A percentile compares a stretch with the other conserved stretches of the same genome.
Evolutionary conservation across 2,888 invertebrate species (phyloP).

Genomic region (Cheilosia pagana): DNA sequence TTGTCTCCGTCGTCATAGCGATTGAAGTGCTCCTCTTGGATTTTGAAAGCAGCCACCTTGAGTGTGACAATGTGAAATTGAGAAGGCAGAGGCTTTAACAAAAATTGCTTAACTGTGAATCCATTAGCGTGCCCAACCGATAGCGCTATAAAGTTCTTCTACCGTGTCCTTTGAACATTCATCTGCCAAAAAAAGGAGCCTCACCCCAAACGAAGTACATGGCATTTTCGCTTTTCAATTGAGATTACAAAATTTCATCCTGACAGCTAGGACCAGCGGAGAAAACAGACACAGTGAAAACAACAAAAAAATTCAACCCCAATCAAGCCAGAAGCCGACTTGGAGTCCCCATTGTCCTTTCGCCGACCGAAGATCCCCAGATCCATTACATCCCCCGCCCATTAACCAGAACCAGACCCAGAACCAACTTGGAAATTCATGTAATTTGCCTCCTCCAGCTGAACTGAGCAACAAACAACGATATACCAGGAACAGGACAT

Average conservation of each 20-base stretch:
- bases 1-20: slow-evolving; percentile 3
- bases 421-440: slow-evolving; percentile 46
- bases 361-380: slow-evolving; percentile 4
- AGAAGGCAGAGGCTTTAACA: slow-evolving; percentile 14
- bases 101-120: slow-evolving; percentile 23
- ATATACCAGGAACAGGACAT: slow-evolving; percentile 3
- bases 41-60: slow-evolving; percentile 30
- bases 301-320: slow-evolving; percentile 38
- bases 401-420: neutral
- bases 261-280: slow-evolving; percentile 6
- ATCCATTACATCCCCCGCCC: slow-evolving; percentile 9
- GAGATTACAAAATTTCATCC: slow-evolving; percentile 55
- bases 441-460: slow-evolving; percentile 40
- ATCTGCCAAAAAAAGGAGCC: slow-evolving; percentile 18
- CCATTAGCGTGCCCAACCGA: slow-evolving; percentile 48
- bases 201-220: slow-evolving; percentile 15
- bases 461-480: slow-evolving; percentile 40
- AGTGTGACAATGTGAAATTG: slow-evolving; percentile 14
- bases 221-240: slow-evolving; percentile 34
- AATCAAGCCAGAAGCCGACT: slow-evolving; percentile 51
- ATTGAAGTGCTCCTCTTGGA: slow-evolving; percentile 16
- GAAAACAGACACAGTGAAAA: slow-evolving; percentile 9
- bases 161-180: slow-evolving; percentile 36
- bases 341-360: slow-evolving; percentile 22
- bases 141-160: slow-evolving; percentile 18